These are phyloP conservation scores for Griposia aprilina DNA, from an alignment of 2,888 invertebrate genomes.

Conservation along the genomic window DNA sequence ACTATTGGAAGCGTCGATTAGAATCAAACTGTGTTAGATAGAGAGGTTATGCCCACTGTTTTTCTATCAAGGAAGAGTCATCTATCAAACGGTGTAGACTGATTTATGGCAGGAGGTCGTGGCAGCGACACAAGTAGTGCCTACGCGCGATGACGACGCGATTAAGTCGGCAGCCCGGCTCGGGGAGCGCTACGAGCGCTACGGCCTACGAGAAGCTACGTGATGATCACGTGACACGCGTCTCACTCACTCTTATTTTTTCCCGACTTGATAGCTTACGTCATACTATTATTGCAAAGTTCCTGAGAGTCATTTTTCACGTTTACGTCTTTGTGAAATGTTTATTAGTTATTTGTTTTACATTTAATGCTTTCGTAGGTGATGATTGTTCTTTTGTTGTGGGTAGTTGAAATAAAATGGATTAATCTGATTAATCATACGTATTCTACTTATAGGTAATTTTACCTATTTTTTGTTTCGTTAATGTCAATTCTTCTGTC, in stretches of 20 bases:
- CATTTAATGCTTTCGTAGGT: not conserved
- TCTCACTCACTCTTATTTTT: constrained; percentile 75
- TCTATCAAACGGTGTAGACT: constrained; percentile 86
- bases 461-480: not conserved
- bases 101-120: constrained; percentile 86
- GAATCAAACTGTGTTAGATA: constrained; percentile 65
- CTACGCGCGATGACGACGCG: constrained; percentile 86
- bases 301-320: constrained; percentile 57
- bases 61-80: constrained; percentile 82
- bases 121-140: constrained; percentile 83
- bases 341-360: constrained; percentile 46
- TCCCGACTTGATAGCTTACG: constrained; percentile 74
- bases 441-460: not conserved
- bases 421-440: not conserved
- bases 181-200: constrained; percentile 53
- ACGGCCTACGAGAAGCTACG: constrained; percentile 63
- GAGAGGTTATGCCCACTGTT: constrained; percentile 67
- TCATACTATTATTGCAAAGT: constrained; percentile 69
- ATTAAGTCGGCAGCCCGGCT: constrained; percentile 73
- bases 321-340: constrained; percentile 26
- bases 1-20: constrained; percentile 23
- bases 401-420: not conserved
- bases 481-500: not conserved
- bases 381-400: constrained; percentile 2
- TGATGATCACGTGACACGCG: constrained; percentile 79